Percentiles rank a stretch among this genome's conserved stretches.
These are phyloP conservation scores for Leptodactylus fuscus DNA, from an alignment of 2,113 vertebrate species.

Conservation along the genomic window DNA sequence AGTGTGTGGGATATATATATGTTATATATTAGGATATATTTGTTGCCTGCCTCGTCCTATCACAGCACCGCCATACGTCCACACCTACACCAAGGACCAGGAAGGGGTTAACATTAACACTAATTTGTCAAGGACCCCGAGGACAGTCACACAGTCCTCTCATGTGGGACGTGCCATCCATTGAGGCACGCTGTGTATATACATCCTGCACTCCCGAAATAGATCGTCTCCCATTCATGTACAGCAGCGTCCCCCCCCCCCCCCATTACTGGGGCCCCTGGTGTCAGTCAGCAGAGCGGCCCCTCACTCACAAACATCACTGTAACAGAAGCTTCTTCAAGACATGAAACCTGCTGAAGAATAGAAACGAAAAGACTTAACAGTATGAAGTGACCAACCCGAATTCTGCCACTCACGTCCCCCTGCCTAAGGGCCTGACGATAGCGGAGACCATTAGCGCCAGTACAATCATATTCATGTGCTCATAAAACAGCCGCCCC, in stretches of 20 bases:
- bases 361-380: too few relatives aligned
- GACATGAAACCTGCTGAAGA: neutral
- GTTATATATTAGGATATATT: too few relatives aligned
- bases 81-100: too few relatives aligned
- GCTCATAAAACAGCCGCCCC: neutral
- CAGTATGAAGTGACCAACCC: too few relatives aligned
- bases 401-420: too few relatives aligned
- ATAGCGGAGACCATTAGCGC: too few relatives aligned
- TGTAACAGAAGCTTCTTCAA: neutral
- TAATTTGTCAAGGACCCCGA: neutral
- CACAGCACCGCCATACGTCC: too few relatives aligned
- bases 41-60: too few relatives aligned
- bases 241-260: neutral
- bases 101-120: neutral
- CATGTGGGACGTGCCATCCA: neutral
- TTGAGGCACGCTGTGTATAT: neutral
- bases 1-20: too few relatives aligned
- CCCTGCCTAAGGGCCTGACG: too few relatives aligned
- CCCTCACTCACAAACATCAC: neutral
- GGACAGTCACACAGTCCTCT: neutral
- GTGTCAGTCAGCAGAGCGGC: neutral
- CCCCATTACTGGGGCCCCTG: neutral
- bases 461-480: neutral
- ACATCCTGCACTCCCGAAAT: neutral
- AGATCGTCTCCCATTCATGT: neutral